These are phyloP conservation scores for Perodicticus potto DNA, from an alignment of 2,797 vertebrate species.

Conservation along the genomic window DNA sequence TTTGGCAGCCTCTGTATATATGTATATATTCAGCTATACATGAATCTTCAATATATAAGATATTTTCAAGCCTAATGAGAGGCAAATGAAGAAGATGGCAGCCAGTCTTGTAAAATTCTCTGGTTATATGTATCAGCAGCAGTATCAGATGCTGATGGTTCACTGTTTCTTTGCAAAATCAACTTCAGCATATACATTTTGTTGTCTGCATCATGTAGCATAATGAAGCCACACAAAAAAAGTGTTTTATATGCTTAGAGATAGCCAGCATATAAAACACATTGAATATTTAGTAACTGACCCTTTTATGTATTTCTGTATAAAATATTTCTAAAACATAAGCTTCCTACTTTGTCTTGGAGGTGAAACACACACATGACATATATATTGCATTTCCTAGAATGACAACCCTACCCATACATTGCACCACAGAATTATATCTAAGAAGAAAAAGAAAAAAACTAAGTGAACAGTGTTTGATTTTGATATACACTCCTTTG, in stretches of 20 bases:
- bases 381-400: background rate
- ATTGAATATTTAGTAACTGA: background rate
- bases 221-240: background rate
- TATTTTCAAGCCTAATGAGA: background rate
- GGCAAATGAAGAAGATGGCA: background rate
- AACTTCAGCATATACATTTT: background rate
- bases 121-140: background rate
- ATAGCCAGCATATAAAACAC: background rate
- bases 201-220: background rate
- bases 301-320: background rate
- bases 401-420: background rate
- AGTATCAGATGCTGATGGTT: background rate
- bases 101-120: background rate
- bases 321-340: slow-evolving; percentile 43
- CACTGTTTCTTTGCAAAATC: background rate
- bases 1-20: background rate
- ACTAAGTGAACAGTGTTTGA: slow-evolving; percentile 28
- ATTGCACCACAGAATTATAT: slow-evolving; percentile 25
- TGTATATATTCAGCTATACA: background rate
- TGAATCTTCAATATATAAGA: background rate
- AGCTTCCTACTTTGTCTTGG: background rate
- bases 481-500: slow-evolving; percentile 32
- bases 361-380: background rate
- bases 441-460: slow-evolving; percentile 59
- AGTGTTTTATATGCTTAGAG: background rate